Evolutionary conservation across 2,113 vertebrate species (phyloP), one percentile per base, ranked within the genome.

Genomic region (Coracopsis vasa): DNA sequence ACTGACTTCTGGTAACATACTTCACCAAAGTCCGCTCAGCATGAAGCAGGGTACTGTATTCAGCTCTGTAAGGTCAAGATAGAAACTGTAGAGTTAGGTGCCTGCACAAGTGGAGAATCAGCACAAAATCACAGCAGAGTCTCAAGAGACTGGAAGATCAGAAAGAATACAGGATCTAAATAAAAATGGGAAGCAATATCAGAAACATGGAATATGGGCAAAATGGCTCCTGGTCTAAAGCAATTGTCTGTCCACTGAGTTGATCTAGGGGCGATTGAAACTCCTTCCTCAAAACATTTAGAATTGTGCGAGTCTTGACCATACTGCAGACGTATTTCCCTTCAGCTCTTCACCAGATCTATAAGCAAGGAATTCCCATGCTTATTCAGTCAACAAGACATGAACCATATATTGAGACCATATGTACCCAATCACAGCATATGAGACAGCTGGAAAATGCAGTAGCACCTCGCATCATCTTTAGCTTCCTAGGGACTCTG

Each of bases 341-440:
- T 51, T 39, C 61, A 66, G 50, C 45, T 73, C 53, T 79, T 81
- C 61, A 74, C 17, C 37, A 85, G 29, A 42, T 27, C 50, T 50
- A 10, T 31, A 77, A 70, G 35, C n/a, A 33, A 33, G 24, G 29
- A 29, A 42, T 61, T 81, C 13, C 35, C n/a, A 39, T 3, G 10
- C 39, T 37, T 77, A 25, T 33, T 18, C 29, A 69, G 21, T 35
- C 33, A 39, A 42, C 12, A 81, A 60, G 13, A 29, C 5, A 31
- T 16, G 35, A 84, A 84, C 16, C 0, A 0, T 47, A n/a, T 56
- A 29, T 66, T 47, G 48, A 66, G 23, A 79, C 48, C 1, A 1
- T 50, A 71, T 15, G 14, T 19, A 51, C 29, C 42, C 72, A 89
- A 80, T 35, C 47, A 80, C 39, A 95, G 31, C 56, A 58, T 11